Evolutionary conservation across 2,888 invertebrate species (phyloP).

Genomic region (Pollenia griseotomentosa): DNA sequence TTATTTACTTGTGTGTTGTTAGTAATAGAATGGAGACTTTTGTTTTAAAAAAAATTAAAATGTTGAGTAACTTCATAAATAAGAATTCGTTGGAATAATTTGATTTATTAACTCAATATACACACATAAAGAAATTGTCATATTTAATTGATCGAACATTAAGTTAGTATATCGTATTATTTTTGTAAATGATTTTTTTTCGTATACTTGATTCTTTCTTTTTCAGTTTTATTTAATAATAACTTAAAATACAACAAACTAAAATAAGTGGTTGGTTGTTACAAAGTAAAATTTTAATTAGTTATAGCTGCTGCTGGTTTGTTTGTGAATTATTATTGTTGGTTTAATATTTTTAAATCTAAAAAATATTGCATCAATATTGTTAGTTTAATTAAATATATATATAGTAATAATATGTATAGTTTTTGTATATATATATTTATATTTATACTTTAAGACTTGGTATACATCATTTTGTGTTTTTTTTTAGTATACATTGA

Average conservation of each 20-base stretch:
- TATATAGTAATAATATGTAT: slow-evolving; percentile 46
- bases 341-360: slow-evolving; percentile 61
- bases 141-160: slow-evolving; percentile 4
- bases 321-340: slow-evolving; percentile 44
- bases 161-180: slow-evolving; percentile 20
- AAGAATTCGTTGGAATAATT: slow-evolving; percentile 5
- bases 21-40: slow-evolving; percentile 10
- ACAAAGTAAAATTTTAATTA: slow-evolving; percentile 21
- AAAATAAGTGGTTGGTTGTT: slow-evolving; percentile 19
- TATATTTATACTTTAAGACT: slow-evolving; percentile 72
- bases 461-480: slow-evolving; percentile 67
- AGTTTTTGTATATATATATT: slow-evolving; percentile 49
- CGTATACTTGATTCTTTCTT: slow-evolving; percentile 63
- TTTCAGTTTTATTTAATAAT: slow-evolving; percentile 55
- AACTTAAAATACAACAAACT: slow-evolving; percentile 62
- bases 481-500: slow-evolving; percentile 73
- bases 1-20: slow-evolving; percentile 27
- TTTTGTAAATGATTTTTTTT: slow-evolving; percentile 35
- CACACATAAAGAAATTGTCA: slow-evolving; percentile 30
- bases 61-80: slow-evolving; percentile 2
- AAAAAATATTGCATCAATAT: slow-evolving; percentile 71
- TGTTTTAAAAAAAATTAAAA: slow-evolving; percentile 38
- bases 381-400: slow-evolving; percentile 73
- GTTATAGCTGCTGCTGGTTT: slow-evolving; percentile 45
- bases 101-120: neutral